Evolutionary conservation across 2,797 vertebrate species (phyloP), one percentile per base, ranked within the genome.

Genomic region (Sebastes matsubarae): DNA sequence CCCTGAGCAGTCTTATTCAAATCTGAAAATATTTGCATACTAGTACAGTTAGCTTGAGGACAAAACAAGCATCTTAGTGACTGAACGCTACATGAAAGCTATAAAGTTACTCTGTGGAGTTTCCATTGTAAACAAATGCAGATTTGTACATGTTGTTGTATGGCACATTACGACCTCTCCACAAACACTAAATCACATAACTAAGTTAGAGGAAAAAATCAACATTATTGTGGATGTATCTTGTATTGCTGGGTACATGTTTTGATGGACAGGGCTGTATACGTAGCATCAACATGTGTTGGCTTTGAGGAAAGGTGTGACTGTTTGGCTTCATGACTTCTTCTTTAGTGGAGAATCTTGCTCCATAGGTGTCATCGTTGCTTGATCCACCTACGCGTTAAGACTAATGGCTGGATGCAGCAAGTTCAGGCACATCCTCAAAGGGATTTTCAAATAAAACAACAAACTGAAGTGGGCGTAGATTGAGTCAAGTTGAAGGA

Each of bases 311-410:
- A 82, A 85, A 50, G 76, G 18, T 72, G 50, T 66, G 63, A 70
- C 77, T 72, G 8, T 75, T 78, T 84, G 75, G 63, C 72, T 76
- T 77, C 24, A 68, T 82, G 79, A 83, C 82, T 75, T 77, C 64
- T 79, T 38, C 65, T 80, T 80, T 58, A 63, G 75, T 72, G 42
- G 75, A 86, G 75, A 84, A 73, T 82, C 59, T 72, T 81, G 50
- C 74, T 77, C 65, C 75, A 42, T 70, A 76, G 54, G 75, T 84
- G 79, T 76, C n/a, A 2, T 46, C 10, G 50, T 75, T 50, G 65
- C 25, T 89, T 78, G 61, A 91, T 87, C 86, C 88, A 82, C 81
- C 86, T 83, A 87, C 80, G 38, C 72, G 72, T 60, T 22, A 76
- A 79, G 85, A 81, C 66, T 76, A 86, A 83, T 71, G 60, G 64